These are phyloP conservation scores for Gymnobelideus leadbeateri DNA, from an alignment of 2,113 vertebrate species.

Conservation along the genomic window DNA sequence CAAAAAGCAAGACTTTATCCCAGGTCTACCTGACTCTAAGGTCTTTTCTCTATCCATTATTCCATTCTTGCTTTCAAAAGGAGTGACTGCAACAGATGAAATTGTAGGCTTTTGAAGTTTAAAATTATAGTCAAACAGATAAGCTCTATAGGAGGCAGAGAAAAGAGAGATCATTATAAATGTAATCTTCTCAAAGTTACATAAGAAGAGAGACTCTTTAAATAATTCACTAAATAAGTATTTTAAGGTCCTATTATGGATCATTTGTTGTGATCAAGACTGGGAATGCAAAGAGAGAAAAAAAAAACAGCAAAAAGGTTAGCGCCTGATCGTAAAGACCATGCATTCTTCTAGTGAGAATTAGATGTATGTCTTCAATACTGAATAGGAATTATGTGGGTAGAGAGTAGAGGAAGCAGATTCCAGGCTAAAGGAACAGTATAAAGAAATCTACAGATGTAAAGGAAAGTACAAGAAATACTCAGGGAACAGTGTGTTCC, in stretches of 20 bases:
- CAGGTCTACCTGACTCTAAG: not conserved
- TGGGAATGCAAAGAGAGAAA: not conserved
- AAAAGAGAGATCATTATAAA: not conserved
- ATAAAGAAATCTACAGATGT: constrained; percentile 3
- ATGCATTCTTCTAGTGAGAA: not conserved
- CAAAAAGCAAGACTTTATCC: not conserved
- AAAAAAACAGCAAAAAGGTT: not conserved
- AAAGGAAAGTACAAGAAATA: not conserved
- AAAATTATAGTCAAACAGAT: not conserved
- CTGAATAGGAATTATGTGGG: not conserved
- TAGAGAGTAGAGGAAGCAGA: not conserved
- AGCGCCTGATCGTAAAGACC: not conserved
- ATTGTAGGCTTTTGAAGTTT: not conserved
- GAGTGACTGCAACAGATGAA: not conserved
- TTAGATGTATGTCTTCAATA: not conserved
- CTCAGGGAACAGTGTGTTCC: not conserved
- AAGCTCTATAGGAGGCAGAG: not conserved
- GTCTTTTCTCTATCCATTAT: not conserved
- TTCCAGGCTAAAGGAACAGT: not conserved
- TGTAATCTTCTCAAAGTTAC: not conserved
- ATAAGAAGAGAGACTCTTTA: not conserved
- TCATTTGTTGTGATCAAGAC: not conserved
- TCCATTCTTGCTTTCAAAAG: not conserved
- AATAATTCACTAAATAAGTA: not conserved
- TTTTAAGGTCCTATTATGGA: not conserved